Conservation (phyloP, 2,888 invertebrate species). For the Tipula vernalis region DNA sequence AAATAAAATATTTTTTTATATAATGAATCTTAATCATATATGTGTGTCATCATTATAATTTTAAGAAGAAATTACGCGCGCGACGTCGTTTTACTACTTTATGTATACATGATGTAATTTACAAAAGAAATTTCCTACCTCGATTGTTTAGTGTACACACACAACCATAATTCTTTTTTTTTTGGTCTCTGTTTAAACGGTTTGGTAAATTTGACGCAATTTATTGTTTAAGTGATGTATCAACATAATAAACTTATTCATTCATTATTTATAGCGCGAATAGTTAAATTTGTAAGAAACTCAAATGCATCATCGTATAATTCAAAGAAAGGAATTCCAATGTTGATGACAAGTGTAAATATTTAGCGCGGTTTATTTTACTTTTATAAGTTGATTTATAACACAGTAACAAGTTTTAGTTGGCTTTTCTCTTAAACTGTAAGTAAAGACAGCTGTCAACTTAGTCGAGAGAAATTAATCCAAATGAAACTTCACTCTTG, state of each 20-base stretch:
- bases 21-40: not conserved
- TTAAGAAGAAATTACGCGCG: not conserved
- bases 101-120: not conserved
- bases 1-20: slow-evolving; percentile 4
- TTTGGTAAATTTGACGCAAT: not conserved
- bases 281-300: not conserved
- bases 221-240: not conserved
- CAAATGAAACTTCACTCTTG: too few relatives aligned
- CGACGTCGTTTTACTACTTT: not conserved
- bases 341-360: too few relatives aligned
- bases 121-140: not conserved
- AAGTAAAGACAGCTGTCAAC: too few relatives aligned
- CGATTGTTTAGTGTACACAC: not conserved
- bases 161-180: not conserved
- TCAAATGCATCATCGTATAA: too few relatives aligned
- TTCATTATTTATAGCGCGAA: not conserved
- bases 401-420: too few relatives aligned
- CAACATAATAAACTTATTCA: not conserved
- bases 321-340: too few relatives aligned
- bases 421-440: too few relatives aligned
- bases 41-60: not conserved
- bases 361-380: too few relatives aligned
- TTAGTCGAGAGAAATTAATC: too few relatives aligned
- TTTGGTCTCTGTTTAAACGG: too few relatives aligned
- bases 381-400: too few relatives aligned